Conservation (phyloP, 2,113 vertebrate genomes). For the Leucopsar rothschildi region DNA sequence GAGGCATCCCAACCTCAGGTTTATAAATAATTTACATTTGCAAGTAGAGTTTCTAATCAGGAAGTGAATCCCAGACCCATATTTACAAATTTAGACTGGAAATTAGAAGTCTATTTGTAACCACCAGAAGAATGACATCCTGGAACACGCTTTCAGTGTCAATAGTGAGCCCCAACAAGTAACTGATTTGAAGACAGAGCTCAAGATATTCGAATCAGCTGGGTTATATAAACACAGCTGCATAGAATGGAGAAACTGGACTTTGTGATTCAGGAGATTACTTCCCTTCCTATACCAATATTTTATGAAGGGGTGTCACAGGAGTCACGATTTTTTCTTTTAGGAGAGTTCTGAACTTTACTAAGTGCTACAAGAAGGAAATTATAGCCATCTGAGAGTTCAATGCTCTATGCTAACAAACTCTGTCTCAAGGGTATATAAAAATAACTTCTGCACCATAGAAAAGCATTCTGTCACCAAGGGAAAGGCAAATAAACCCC, state of each 20-base stretch:
- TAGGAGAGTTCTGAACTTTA: neutral
- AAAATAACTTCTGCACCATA: neutral
- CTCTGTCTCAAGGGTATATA: neutral
- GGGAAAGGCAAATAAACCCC: neutral
- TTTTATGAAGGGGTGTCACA: neutral
- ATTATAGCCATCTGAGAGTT: neutral
- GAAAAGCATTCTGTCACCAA: neutral
- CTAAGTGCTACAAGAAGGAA: neutral
- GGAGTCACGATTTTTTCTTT: neutral
- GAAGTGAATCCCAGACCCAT: neutral
- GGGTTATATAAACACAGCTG: slow-evolving; percentile 40
- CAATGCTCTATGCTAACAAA: neutral
- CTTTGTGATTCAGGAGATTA: neutral
- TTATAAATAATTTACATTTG: neutral
- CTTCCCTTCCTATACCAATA: neutral
- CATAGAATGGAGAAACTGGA: neutral
- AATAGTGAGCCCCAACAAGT: neutral
- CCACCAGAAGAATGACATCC: neutral
- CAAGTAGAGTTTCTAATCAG: neutral
- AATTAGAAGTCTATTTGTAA: neutral
- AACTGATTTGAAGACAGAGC: neutral
- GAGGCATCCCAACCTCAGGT: neutral
- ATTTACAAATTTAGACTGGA: neutral
- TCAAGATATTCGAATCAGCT: neutral
- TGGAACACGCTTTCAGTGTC: neutral